phyloP scores from a whole-genome alignment of 2,113 vertebrate genomes.

The Alligator sinensis region DNA sequence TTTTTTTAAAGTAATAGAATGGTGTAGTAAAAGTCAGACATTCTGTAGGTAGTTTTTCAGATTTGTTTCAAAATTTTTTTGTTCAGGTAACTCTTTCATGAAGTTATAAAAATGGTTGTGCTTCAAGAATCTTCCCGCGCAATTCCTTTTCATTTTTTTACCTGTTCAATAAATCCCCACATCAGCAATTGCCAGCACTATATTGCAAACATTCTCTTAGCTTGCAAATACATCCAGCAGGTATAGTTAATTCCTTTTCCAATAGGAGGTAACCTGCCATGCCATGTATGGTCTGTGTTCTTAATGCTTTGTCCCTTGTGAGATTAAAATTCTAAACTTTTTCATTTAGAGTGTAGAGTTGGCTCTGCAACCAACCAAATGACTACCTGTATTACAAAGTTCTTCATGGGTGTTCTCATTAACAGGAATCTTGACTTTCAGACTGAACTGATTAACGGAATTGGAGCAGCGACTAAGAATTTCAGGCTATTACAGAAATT shows the following conservation, averaged over 20 bases:
- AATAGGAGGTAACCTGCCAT: background rate
- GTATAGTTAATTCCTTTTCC: background rate
- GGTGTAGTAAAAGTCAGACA: background rate
- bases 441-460: too few relatives aligned
- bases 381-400: background rate
- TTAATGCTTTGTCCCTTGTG: background rate
- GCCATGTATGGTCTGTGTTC: accelerated
- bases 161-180: background rate
- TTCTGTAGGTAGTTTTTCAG: background rate
- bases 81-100: background rate
- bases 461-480: too few relatives aligned
- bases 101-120: background rate
- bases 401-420: too few relatives aligned
- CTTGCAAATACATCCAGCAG: background rate
- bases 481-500: too few relatives aligned
- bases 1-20: background rate
- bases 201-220: background rate
- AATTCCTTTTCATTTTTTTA: background rate
- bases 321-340: too few relatives aligned
- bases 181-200: background rate
- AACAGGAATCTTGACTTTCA: too few relatives aligned
- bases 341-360: too few relatives aligned
- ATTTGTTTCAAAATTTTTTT: background rate
- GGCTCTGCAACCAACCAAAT: background rate
- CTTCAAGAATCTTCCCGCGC: background rate